These are phyloP conservation scores for Nemapogon koenigi DNA, from an alignment of 2,888 invertebrate species.

Conservation along the genomic window DNA sequence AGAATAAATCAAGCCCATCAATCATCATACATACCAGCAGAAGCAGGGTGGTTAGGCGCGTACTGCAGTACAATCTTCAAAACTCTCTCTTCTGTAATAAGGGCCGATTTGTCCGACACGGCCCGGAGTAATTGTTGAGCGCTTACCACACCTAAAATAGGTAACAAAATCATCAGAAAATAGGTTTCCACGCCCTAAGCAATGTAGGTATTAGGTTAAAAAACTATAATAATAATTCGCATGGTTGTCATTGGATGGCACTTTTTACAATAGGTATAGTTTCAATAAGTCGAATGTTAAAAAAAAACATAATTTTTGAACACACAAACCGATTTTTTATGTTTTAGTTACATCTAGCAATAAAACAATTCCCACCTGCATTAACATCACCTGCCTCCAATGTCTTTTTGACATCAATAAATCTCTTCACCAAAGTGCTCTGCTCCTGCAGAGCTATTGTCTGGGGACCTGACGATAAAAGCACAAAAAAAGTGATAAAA, in stretches of 20 bases:
- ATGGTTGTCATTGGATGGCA: too few species aligned
- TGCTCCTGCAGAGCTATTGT: conserved; percentile 61
- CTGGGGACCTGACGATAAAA: conserved; percentile 49
- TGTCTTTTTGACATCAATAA: conserved; percentile 60
- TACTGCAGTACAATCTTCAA: conserved; percentile 36
- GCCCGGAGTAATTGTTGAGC: conserved; percentile 44
- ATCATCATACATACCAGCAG: conserved; percentile 26
- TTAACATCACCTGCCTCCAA: conserved; percentile 62
- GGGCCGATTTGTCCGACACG: conserved; percentile 35
- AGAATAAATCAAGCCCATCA: not conserved
- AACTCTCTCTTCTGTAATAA: conserved; percentile 46
- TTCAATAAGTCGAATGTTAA: too few species aligned
- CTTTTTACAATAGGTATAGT: too few species aligned
- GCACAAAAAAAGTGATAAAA: conserved; percentile 7
- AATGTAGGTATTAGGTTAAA: too few species aligned
- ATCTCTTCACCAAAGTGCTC: conserved; percentile 59
- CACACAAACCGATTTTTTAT: too few species aligned
- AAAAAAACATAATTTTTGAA: too few species aligned
- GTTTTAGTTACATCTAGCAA: too few species aligned
- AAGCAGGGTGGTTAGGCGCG: conserved; percentile 39
- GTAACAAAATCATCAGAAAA: too few species aligned
- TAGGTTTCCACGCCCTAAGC: too few species aligned
- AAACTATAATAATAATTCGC: too few species aligned
- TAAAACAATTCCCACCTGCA: too few species aligned
- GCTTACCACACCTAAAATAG: conserved; percentile 37